phyloP scores from a whole-genome alignment of 64 coral and sea anemone genomes.

The Montipora efflorescens region DNA sequence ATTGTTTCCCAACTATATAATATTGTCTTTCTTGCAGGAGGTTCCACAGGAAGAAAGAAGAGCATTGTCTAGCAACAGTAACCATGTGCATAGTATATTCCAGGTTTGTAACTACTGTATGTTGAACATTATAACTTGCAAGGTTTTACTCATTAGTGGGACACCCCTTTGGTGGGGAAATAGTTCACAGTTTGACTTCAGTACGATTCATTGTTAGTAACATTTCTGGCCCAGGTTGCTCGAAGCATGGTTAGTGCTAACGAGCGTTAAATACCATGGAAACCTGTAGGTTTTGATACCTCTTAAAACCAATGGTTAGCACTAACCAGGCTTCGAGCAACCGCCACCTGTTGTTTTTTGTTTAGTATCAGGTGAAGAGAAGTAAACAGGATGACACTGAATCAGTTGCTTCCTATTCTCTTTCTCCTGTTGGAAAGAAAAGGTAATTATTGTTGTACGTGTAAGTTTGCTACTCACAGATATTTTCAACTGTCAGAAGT shows the following conservation, averaged over 20 bases:
- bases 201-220: not conserved
- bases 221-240: too few relatives aligned
- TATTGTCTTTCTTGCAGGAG: conserved; percentile 51
- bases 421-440: conserved; percentile 96
- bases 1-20: not conserved
- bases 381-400: conserved; percentile 93
- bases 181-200: too few relatives aligned
- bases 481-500: too few relatives aligned
- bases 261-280: too few relatives aligned
- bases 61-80: conserved; percentile 87
- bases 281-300: too few relatives aligned
- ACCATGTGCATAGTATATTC: conserved; percentile 90
- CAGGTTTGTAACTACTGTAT: conserved; percentile 59
- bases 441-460: conserved; percentile 48
- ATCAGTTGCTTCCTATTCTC: conserved; percentile 86
- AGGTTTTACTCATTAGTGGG: too few relatives aligned
- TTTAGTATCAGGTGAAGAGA: conserved; percentile 96
- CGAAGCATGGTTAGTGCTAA: too few relatives aligned
- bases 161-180: too few relatives aligned
- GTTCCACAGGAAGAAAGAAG: conserved; percentile 83
- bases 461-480: too few relatives aligned
- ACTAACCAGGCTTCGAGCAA: too few relatives aligned
- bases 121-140: too few relatives aligned
- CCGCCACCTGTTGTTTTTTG: not conserved
- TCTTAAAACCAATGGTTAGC: too few relatives aligned